Conservation (phyloP, 1,140 invertebrate genomes). For the Drosophila asahinai region DNA sequence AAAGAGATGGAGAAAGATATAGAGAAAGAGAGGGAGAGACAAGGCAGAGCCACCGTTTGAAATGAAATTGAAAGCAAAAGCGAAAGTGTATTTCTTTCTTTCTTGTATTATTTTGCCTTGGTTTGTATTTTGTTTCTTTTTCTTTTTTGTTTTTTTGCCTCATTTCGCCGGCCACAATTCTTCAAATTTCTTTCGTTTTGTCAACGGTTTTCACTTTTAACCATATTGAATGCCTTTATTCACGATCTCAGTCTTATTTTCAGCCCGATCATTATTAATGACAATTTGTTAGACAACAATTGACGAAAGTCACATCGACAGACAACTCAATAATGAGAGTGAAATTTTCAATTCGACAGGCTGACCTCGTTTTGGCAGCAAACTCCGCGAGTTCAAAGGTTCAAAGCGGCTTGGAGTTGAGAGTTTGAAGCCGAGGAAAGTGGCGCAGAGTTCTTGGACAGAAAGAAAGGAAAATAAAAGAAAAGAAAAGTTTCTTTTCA, state of each 20-base stretch:
- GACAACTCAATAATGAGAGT: slow-evolving; percentile 61
- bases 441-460: slow-evolving; percentile 39
- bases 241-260: slow-evolving; percentile 10
- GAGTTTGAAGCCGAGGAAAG: slow-evolving; percentile 31
- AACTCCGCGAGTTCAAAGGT: slow-evolving; percentile 42
- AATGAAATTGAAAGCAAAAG: slow-evolving; percentile 82
- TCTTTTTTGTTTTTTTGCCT: background rate
- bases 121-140: background rate
- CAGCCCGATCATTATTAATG: slow-evolving; percentile 39
- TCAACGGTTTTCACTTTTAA: slow-evolving; percentile 70
- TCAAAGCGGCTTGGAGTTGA: slow-evolving; percentile 9
- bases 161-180: slow-evolving; percentile 54
- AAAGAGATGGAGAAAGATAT: slow-evolving; percentile 11
- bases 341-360: slow-evolving; percentile 50
- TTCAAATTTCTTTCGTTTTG: slow-evolving; percentile 73
- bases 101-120: slow-evolving; percentile 37
- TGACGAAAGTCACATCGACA: slow-evolving; percentile 38
- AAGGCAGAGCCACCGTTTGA: slow-evolving; percentile 52
- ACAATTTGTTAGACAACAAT: slow-evolving; percentile 55
- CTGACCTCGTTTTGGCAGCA: slow-evolving; percentile 34
- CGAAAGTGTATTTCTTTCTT: slow-evolving; percentile 73
- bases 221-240: slow-evolving; percentile 29
- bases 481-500: slow-evolving; percentile 48
- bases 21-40: slow-evolving; percentile 8
- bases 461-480: slow-evolving; percentile 35